Percentiles rank a stretch among this genome's conserved stretches.
These are phyloP conservation scores for Camponotus floridanus DNA, from an alignment of 1,140 invertebrate species.

Conservation along the genomic window DNA sequence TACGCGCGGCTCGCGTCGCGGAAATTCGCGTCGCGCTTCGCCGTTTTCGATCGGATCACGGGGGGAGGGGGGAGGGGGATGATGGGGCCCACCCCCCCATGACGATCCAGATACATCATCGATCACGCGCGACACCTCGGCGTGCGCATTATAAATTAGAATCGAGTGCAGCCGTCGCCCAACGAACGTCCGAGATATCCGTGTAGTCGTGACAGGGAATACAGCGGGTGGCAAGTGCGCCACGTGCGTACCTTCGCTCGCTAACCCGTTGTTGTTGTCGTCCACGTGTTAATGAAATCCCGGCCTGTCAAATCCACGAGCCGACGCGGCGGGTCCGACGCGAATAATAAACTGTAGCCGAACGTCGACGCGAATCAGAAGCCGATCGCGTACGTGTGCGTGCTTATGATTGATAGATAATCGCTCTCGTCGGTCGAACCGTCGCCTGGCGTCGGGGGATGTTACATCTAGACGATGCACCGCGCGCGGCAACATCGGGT, in stretches of 20 bases:
- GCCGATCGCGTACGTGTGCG: slow-evolving; percentile 36
- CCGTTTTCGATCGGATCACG: background rate
- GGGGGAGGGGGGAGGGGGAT: too few relatives aligned
- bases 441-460: slow-evolving; percentile 28
- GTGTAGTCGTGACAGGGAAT: background rate
- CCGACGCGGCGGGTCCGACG: slow-evolving; percentile 2
- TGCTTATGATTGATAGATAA: slow-evolving; percentile 75
- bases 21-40: slow-evolving; percentile 7
- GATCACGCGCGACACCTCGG: slow-evolving; percentile 36
- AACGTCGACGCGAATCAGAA: slow-evolving; percentile 26
- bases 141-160: slow-evolving; percentile 58
- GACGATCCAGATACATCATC: slow-evolving; percentile 40
- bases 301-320: slow-evolving; percentile 66
- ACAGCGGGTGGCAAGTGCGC: slow-evolving; percentile 3
- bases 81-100: too few relatives aligned
- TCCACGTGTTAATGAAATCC: slow-evolving; percentile 70
- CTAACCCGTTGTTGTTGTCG: background rate
- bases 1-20: background rate
- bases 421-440: slow-evolving; percentile 41
- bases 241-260: slow-evolving; percentile 10
- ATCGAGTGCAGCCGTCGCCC: background rate
- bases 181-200: slow-evolving; percentile 21
- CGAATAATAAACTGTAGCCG: slow-evolving; percentile 69
- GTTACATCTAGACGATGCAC: slow-evolving; percentile 60
- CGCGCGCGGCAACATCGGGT: slow-evolving; percentile 72